Conservation (phyloP, 2,113 vertebrate genomes). For the Hylia prasina region DNA sequence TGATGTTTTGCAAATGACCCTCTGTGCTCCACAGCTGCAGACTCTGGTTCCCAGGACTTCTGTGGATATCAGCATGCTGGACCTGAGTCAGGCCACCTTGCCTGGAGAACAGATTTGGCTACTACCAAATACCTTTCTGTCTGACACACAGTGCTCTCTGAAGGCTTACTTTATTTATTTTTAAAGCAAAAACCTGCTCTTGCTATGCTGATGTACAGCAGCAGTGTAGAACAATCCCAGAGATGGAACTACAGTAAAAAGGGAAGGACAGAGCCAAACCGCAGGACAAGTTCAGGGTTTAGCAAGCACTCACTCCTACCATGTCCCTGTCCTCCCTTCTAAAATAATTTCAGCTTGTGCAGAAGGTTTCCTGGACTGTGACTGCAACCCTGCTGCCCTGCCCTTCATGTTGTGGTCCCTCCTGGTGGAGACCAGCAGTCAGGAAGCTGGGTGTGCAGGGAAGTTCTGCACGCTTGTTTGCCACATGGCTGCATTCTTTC, state of each 20-base stretch:
- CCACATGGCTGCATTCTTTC: not conserved
- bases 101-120: not conserved
- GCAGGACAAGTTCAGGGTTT: constrained; percentile 42
- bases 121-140: not conserved
- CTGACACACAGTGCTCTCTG: not conserved
- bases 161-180: not conserved
- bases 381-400: not conserved
- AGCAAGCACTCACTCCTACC: not conserved
- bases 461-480: not conserved
- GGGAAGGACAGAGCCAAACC: not conserved
- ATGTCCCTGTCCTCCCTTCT: not conserved
- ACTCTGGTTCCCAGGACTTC: not conserved
- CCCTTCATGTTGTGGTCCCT: not conserved
- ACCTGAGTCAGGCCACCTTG: not conserved
- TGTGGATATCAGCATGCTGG: not conserved
- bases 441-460: not conserved
- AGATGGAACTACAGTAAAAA: not conserved
- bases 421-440: not conserved
- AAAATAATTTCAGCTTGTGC: not conserved
- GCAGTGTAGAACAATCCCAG: not conserved
- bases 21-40: not conserved
- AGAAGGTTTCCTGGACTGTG: not conserved
- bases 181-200: not conserved
- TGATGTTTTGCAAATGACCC: not conserved
- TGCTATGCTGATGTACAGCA: not conserved